These are phyloP conservation scores for Trochalopteron elliotii DNA, from an alignment of 2,113 vertebrate species.

Conservation along the genomic window DNA sequence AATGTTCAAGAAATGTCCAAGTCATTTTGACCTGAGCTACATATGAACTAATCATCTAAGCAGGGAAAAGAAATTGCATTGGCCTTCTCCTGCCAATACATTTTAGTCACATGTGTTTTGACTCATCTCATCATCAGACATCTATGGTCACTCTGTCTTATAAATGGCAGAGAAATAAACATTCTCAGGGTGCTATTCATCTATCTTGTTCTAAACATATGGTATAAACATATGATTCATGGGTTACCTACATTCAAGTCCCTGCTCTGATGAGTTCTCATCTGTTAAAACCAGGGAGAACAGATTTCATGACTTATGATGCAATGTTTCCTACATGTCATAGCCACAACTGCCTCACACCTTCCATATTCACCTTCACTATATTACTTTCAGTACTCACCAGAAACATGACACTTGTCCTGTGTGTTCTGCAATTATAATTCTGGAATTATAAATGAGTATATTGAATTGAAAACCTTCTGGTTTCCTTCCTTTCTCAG, in stretches of 20 bases:
- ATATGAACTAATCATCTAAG: neutral
- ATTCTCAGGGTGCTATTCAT: neutral
- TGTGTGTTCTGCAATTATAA: neutral
- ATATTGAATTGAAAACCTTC: neutral
- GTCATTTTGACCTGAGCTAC: neutral
- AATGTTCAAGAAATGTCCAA: neutral
- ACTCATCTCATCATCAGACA: neutral
- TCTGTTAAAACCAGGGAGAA: neutral
- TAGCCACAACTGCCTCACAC: neutral
- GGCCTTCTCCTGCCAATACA: neutral
- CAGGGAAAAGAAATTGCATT: neutral
- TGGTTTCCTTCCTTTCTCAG: neutral
- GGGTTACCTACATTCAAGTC: neutral
- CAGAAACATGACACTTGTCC: neutral
- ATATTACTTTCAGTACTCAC: neutral
- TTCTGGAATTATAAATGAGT: neutral
- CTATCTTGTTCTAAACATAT: neutral
- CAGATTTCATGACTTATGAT: neutral
- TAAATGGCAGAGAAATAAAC: neutral
- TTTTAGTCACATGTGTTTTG: neutral
- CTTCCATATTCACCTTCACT: neutral
- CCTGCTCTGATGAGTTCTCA: neutral
- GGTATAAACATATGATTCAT: neutral
- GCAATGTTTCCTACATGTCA: neutral
- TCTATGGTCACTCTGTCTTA: neutral